Evolutionary conservation across 2,888 invertebrate species (phyloP), one percentile per base, ranked within the genome.

Genomic region (Eristalis pertinax): DNA sequence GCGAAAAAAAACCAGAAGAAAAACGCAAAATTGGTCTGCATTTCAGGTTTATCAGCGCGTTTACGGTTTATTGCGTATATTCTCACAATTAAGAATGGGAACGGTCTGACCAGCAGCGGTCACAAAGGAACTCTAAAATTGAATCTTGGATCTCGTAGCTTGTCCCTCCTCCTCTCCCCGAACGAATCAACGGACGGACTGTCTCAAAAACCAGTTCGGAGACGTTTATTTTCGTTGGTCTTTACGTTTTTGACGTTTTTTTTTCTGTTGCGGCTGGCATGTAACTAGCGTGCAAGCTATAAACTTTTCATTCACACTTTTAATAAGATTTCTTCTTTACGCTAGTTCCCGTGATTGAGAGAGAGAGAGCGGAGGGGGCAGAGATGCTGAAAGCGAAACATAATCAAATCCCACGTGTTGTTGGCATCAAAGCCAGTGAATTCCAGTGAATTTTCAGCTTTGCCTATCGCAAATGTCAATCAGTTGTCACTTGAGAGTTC

Each of bases 21-120:
- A 50, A 50, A 50, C n/a, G 32, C 32, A 19, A 50, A 63, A 50
- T 24, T 68, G 41, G 32, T 68, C 58, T 76, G 43, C 67, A 67
- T 76, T 80, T 78, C 70, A 70, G 70, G 70, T 74, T 81, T 62
- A 60, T 29, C 56, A 24, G 35, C 65, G 35, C 62, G 56, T 74
- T 81, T 82, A 82, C 70, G 82, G 82, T 82, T 64, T 70, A 65
- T 76, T 76, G 75, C 75, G 82, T 82, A 82, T 60, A 76, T 67
- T 76, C 82, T 67, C 70, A 76, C 69, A 75, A 81, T 69, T 26
- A 64, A 81, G 74, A 79, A 79, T 65, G 69, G 64, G 79, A 80
- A 78, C 78, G 38, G 58, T 43, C 41, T 62, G 68, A 62, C 50
- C 70, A 72, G 60, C 70, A 65, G 60, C 50, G 56, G 32, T 43